These are phyloP conservation scores for Scaptomyza cyrtandrae DNA, from an alignment of 2,888 invertebrate species.

Conservation along the genomic window DNA sequence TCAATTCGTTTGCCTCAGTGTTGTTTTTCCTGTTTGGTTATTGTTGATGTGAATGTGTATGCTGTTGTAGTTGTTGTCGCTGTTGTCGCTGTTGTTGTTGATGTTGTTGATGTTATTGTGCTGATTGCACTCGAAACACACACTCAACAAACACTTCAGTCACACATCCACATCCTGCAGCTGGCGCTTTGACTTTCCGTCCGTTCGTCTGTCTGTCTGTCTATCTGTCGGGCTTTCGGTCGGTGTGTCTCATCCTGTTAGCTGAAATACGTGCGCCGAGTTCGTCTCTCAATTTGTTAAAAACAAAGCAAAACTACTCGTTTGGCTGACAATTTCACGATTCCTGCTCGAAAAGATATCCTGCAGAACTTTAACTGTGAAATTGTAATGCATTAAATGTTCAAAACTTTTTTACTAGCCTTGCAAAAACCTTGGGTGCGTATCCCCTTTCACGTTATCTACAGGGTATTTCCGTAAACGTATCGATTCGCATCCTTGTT, in stretches of 20 bases:
- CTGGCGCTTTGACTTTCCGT: slow-evolving; percentile 48
- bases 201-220: slow-evolving; percentile 32
- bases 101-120: slow-evolving; percentile 41
- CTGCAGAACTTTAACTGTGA: background rate
- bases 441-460: background rate
- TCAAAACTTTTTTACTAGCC: background rate
- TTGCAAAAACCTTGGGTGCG: background rate
- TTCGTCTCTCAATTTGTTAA: slow-evolving; percentile 70
- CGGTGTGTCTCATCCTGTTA: slow-evolving; percentile 34
- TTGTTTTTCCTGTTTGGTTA: slow-evolving; percentile 32
- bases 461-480: slow-evolving; percentile 23
- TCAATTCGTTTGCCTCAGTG: slow-evolving; percentile 31
- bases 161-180: slow-evolving; percentile 53
- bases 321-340: slow-evolving; percentile 3
- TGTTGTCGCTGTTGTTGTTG: slow-evolving; percentile 20
- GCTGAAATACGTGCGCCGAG: slow-evolving; percentile 47
- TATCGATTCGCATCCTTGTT: slow-evolving; percentile 40
- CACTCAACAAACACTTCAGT: slow-evolving; percentile 66
- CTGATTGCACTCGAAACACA: slow-evolving; percentile 74
- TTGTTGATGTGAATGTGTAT: slow-evolving; percentile 15
- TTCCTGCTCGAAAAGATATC: slow-evolving; percentile 14
- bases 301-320: slow-evolving; percentile 56
- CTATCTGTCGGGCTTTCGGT: slow-evolving; percentile 9
- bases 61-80: slow-evolving; percentile 12
- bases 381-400: background rate